These are phyloP conservation scores for Simalia tracyae DNA, from an alignment of 2,797 vertebrate species.

Conservation along the genomic window DNA sequence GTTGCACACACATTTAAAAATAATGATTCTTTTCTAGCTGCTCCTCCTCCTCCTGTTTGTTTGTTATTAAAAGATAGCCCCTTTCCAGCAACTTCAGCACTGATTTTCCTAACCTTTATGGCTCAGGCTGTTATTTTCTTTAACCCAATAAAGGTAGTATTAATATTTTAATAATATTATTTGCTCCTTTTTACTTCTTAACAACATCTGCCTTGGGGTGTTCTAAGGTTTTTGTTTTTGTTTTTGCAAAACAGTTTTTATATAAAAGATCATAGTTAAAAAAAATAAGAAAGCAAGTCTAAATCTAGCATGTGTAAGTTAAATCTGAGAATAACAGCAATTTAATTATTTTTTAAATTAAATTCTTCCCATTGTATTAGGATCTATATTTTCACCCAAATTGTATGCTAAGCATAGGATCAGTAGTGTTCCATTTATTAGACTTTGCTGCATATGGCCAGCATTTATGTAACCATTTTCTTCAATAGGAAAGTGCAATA, in stretches of 20 bases:
- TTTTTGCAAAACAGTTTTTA: not conserved
- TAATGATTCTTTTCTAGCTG: not conserved
- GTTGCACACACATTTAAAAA: not conserved
- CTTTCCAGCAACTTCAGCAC: not conserved
- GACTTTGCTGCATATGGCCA: not conserved
- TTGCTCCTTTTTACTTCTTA: not conserved
- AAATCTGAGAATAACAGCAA: not conserved
- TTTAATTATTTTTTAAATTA: not conserved
- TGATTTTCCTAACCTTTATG: not conserved
- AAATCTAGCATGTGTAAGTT: not conserved
- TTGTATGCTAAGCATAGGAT: not conserved
- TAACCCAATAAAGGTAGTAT: not conserved
- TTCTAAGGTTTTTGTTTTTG: not conserved
- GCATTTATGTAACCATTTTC: not conserved
- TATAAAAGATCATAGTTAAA: not conserved
- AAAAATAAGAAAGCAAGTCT: not conserved
- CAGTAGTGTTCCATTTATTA: not conserved
- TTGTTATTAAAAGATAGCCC: not conserved
- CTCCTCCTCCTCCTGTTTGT: not conserved
- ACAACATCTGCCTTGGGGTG: not conserved
- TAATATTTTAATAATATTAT: not conserved
- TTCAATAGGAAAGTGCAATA: not conserved
- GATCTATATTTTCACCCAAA: not conserved
- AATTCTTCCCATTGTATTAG: not conserved
- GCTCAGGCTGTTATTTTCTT: not conserved